Conservation (phyloP, 2,888 invertebrate genomes). For the Sussaba pulchella region DNA sequence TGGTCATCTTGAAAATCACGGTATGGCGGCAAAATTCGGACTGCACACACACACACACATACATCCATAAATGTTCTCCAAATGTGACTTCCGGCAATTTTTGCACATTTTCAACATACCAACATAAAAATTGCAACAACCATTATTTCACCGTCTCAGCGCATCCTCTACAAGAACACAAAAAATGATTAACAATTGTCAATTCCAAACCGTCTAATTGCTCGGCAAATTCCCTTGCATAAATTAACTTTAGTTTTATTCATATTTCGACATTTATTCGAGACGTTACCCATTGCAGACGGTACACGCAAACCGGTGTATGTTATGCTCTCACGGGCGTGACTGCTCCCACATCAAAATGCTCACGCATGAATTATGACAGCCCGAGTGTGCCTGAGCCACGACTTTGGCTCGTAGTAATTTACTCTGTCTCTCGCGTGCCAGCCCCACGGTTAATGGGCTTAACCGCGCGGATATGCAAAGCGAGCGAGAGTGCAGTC, state of each 20-base stretch:
- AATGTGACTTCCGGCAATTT: no score
- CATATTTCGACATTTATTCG: slow-evolving; percentile 35
- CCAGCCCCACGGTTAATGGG: slow-evolving; percentile 57
- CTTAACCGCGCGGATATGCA: slow-evolving; percentile 61
- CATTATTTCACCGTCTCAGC: no score
- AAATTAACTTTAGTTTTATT: slow-evolving; percentile 12
- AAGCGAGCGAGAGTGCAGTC: slow-evolving; percentile 48
- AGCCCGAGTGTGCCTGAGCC: slow-evolving; percentile 48
- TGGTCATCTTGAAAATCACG: no score
- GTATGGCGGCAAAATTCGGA: no score
- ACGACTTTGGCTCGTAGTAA: slow-evolving; percentile 61
- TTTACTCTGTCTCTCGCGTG: slow-evolving; percentile 58
- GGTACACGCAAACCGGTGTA: slow-evolving; percentile 2
- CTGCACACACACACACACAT: no score
- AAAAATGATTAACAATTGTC: not conserved
- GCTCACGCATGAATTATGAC: slow-evolving; percentile 60
- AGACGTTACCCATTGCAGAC: slow-evolving; percentile 1
- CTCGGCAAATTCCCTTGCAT: not conserved
- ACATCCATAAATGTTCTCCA: no score
- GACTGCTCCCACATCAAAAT: slow-evolving; percentile 47
- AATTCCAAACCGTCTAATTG: not conserved
- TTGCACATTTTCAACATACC: no score
- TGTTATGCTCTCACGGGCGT: slow-evolving; percentile 45
- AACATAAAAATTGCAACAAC: no score
- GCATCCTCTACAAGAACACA: not conserved